These are phyloP conservation scores for Leptopterna dolabrata DNA, from an alignment of 2,888 invertebrate species.

Conservation along the genomic window DNA sequence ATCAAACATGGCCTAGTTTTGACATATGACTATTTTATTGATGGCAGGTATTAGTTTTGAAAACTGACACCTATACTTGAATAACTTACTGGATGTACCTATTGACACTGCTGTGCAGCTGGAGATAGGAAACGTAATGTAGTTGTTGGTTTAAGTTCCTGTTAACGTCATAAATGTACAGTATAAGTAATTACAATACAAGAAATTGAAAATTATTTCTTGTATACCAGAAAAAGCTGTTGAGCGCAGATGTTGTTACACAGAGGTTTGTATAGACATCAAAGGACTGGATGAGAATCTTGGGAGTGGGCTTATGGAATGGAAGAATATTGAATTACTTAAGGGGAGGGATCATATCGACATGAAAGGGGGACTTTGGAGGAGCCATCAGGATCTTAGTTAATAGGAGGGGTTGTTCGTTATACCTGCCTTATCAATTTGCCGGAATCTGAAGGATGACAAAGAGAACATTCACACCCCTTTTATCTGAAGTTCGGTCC, in stretches of 20 bases:
- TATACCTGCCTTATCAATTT: background rate
- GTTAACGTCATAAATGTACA: too few relatives aligned
- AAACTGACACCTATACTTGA: too few relatives aligned
- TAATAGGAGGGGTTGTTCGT: background rate
- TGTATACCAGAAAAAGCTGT: too few relatives aligned
- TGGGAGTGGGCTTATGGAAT: background rate
- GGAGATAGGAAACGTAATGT: too few relatives aligned
- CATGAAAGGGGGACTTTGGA: background rate
- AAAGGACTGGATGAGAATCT: background rate
- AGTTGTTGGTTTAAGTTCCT: too few relatives aligned
- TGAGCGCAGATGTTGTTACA: background rate
- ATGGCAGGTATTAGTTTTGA: background rate
- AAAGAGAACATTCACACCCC: too few relatives aligned
- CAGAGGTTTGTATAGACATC: background rate
- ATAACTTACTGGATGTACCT: too few relatives aligned
- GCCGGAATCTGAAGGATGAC: background rate
- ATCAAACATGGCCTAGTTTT: background rate
- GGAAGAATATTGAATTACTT: slow-evolving; percentile 7
- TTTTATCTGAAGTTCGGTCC: too few relatives aligned
- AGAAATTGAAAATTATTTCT: too few relatives aligned
- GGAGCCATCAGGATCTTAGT: background rate
- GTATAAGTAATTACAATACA: too few relatives aligned
- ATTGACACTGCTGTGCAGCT: too few relatives aligned
- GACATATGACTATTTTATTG: background rate
- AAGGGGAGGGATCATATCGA: background rate